phyloP scores from a whole-genome alignment of 2,113 vertebrate genomes.

The Gracilinanus agilis region DNA sequence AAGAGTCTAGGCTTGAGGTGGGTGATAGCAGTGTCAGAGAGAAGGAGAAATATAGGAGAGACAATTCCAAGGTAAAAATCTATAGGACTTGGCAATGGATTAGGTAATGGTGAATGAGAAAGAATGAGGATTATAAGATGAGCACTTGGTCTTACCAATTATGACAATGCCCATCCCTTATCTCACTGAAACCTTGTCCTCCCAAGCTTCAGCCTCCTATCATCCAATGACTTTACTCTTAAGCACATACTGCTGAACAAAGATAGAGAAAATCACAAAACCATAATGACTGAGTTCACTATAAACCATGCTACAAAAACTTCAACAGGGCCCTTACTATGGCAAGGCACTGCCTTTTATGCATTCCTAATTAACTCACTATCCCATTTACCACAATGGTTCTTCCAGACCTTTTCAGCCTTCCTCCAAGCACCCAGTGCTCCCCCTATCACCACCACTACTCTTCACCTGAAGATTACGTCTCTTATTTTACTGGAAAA shows the following conservation, averaged over 20 bases:
- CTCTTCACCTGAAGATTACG: not conserved
- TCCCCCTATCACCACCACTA: not conserved
- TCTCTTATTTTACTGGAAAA: conserved; percentile 28
- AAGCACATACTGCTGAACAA: not conserved
- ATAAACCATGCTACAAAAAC: not conserved
- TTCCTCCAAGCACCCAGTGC: not conserved
- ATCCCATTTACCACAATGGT: not conserved
- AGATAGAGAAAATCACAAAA: not conserved
- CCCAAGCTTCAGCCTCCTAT: not conserved
- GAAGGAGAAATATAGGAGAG: not conserved
- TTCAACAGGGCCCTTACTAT: not conserved
- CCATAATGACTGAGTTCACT: not conserved
- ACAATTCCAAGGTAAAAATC: not conserved
- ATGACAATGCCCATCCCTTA: not conserved
- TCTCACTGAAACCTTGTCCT: not conserved
- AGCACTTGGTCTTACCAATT: not conserved
- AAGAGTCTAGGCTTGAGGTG: not conserved
- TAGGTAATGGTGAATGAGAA: not conserved
- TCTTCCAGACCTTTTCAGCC: not conserved
- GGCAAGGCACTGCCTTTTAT: not conserved
- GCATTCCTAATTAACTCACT: conserved; percentile 10
- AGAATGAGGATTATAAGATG: not conserved
- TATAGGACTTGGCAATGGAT: not conserved
- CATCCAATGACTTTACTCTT: not conserved
- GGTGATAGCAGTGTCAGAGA: not conserved